Conservation (phyloP, 1,140 invertebrate species). For the Pseudachorutes palmiensis region DNA sequence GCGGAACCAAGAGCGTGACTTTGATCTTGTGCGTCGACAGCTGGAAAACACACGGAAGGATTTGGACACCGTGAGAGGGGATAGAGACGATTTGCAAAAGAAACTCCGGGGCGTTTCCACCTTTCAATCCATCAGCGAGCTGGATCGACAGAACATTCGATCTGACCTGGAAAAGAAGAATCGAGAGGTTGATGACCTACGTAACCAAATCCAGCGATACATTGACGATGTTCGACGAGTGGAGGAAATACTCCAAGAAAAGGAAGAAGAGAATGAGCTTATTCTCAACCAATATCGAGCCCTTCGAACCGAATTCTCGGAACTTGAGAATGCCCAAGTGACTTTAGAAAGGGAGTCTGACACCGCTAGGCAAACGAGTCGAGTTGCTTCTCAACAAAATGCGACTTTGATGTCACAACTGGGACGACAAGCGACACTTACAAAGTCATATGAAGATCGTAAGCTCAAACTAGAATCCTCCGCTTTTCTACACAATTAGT, state of each 20-base stretch:
- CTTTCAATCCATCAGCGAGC: too few relatives aligned
- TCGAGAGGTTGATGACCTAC: slow-evolving; percentile 21
- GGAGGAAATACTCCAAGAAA: slow-evolving; percentile 31
- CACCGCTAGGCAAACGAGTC: slow-evolving; percentile 10
- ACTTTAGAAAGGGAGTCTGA: slow-evolving; percentile 29
- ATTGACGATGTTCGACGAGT: slow-evolving; percentile 36
- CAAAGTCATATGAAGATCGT: slow-evolving; percentile 34
- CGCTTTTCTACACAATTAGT: neutral
- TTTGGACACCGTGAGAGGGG: too few relatives aligned
- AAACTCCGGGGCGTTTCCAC: too few relatives aligned
- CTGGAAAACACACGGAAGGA: too few relatives aligned
- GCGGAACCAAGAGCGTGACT: too few relatives aligned
- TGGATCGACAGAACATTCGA: too few relatives aligned
- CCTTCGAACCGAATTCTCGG: slow-evolving; percentile 21
- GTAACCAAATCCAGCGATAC: slow-evolving; percentile 33
- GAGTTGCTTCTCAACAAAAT: slow-evolving; percentile 27
- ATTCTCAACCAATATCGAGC: slow-evolving; percentile 32
- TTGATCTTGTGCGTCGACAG: too few relatives aligned
- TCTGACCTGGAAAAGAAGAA: neutral
- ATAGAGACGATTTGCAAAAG: too few relatives aligned
- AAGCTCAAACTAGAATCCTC: neutral
- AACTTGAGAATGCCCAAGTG: slow-evolving; percentile 22
- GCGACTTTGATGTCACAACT: slow-evolving; percentile 21
- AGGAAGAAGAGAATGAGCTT: slow-evolving; percentile 35
- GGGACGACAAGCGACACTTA: slow-evolving; percentile 15